Evolutionary conservation across 2,888 invertebrate species (phyloP), one percentile per base, ranked within the genome.

Genomic region (Neria commutata): DNA sequence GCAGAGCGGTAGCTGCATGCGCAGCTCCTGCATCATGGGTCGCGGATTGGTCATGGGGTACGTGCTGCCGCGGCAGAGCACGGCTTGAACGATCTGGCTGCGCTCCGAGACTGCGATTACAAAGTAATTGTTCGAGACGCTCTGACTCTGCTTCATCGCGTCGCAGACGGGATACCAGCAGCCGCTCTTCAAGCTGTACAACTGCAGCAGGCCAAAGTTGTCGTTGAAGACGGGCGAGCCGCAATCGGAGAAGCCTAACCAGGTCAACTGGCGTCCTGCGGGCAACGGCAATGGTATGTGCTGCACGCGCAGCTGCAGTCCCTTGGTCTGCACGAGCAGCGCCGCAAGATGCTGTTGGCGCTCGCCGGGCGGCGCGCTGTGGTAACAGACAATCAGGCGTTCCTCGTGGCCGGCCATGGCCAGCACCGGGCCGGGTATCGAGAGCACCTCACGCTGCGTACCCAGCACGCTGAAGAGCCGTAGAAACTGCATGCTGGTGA

Each of bases 41-140:
- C 92, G 86, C 0, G 97, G 97, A 21, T 89, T 88, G 0, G 95
- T 92, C 25, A 89, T 86, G 0, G 98, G 98, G 83, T 92, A 97
- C 16, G 89, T 85, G 17, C 90, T 86, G n/a, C 95, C 95, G 76
- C 94, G 91, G 72, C 97, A 98, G 54, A 92, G 84, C 24, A 97
- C 90, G 14, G 91, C 92, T 40, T 92, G 87, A 4, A 95, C 85
- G 54, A 88, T 89, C 79, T 92, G 90, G 16, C 88, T 86, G 1
- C 85, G 85, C 81, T 97, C 96, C 64, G 88, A 90, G 0, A 95
- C 83, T 63, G 94, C 87, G 34, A 92, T 86, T 42, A 92, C 83
- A 77, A 91, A 93, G 73, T 88, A 91, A 69, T 89, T 87, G 75
- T 92, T 91, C 4, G 87, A 86, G 62, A 88, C 87, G 50, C 89